phyloP scores from a whole-genome alignment of 1,140 invertebrate species.

The Portunus trituberculatus region DNA sequence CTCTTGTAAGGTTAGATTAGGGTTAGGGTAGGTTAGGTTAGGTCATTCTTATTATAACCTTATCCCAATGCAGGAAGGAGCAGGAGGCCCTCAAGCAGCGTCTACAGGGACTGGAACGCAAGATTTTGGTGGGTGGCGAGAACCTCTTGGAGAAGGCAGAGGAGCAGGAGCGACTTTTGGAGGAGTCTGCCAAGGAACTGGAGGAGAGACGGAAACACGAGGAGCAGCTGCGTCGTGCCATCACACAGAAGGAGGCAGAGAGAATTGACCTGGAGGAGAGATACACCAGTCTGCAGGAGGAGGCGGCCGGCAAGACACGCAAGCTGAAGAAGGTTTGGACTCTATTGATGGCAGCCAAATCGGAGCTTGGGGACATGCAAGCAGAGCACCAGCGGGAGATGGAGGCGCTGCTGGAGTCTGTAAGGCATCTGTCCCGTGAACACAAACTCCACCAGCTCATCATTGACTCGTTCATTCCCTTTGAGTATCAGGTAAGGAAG shows the following conservation, averaged over 20 bases:
- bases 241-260: conserved; percentile 94
- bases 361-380: conserved; percentile 92
- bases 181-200: conserved; percentile 94
- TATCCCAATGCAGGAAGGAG: conserved; percentile 81
- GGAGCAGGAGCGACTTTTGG: conserved; percentile 93
- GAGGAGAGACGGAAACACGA: conserved; percentile 92
- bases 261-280: conserved; percentile 97
- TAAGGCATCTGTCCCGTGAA: conserved; percentile 93
- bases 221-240: conserved; percentile 88
- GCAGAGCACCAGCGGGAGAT: conserved; percentile 98
- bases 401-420: conserved; percentile 96
- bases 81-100: conserved; percentile 88
- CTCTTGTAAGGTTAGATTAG: no score
- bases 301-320: conserved; percentile 93
- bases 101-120: conserved; percentile 94
- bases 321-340: conserved; percentile 94
- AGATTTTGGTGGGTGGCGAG: conserved; percentile 98
- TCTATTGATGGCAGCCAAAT: conserved; percentile 90
- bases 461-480: conserved; percentile 94
- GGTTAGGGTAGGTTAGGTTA: no score
- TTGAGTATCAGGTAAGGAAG: conserved; percentile 87
- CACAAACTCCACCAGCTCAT: conserved; percentile 93
- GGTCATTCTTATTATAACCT: no score
- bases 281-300: conserved; percentile 96
- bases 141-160: conserved; percentile 99